These are phyloP conservation scores for Gallinago solitaria DNA, from an alignment of 2,797 vertebrate species.

Conservation along the genomic window DNA sequence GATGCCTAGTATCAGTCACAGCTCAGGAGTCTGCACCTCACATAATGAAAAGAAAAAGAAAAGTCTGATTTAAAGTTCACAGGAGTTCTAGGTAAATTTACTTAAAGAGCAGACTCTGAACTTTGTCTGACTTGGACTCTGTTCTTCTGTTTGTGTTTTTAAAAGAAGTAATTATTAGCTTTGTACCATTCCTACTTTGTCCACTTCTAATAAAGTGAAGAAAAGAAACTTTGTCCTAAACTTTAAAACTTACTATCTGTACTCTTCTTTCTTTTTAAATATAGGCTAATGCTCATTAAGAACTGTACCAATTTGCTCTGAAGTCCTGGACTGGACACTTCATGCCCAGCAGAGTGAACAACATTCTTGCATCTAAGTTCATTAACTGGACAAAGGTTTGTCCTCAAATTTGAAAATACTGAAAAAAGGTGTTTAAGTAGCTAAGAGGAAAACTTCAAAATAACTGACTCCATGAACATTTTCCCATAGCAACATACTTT, in stretches of 20 bases:
- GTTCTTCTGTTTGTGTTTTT: not conserved
- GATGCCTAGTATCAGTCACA: not conserved
- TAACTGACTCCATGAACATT: not conserved
- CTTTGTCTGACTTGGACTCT: not conserved
- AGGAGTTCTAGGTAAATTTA: not conserved
- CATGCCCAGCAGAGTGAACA: not conserved
- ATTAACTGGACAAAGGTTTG: not conserved
- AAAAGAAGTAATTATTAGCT: not conserved
- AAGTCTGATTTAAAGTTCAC: not conserved
- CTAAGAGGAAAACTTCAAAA: slow-evolving; percentile 22
- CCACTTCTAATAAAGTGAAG: not conserved
- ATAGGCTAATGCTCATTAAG: not conserved
- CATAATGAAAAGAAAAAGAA: not conserved
- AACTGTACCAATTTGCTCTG: not conserved
- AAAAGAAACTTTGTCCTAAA: not conserved
- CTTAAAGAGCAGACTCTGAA: not conserved
- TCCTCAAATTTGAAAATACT: not conserved
- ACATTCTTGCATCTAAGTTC: not conserved
- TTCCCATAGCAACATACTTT: slow-evolving; percentile 38
- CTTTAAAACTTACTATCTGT: not conserved
- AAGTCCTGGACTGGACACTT: not conserved
- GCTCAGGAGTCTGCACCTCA: not conserved
- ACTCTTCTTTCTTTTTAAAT: not conserved
- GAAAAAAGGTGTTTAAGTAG: not conserved
- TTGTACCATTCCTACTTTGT: not conserved